Evolutionary conservation across 2,888 invertebrate genomes (phyloP).

Genomic region (Palloptera scutellata): DNA sequence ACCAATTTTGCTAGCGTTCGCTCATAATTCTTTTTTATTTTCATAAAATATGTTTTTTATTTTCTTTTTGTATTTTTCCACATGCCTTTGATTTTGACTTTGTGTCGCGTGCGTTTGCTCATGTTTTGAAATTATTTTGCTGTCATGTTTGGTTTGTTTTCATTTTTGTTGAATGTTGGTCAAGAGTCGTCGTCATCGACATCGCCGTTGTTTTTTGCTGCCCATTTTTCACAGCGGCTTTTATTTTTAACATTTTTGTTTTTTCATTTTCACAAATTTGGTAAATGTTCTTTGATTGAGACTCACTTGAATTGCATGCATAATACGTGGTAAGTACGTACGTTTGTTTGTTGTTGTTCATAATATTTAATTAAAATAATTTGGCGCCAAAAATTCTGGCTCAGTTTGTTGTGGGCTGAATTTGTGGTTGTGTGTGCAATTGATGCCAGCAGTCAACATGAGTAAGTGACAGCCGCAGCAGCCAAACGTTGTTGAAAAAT

Average conservation of each 20-base stretch:
- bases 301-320: not conserved
- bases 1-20: not conserved
- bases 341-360: not conserved
- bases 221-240: no score
- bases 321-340: not conserved
- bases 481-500: no score
- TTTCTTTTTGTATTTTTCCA: not conserved
- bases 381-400: not conserved
- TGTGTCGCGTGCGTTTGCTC: constrained; percentile 18
- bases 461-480: not conserved
- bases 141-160: no score
- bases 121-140: not conserved
- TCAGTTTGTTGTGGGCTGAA: not conserved
- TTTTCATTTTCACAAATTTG: not conserved
- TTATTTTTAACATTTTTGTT: no score
- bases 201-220: not conserved
- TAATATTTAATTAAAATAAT: constrained; percentile 17
- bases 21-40: constrained; percentile 9
- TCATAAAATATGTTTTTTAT: not conserved
- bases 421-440: not conserved
- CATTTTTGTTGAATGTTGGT: no score
- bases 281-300: constrained; percentile 19
- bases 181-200: not conserved
- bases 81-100: constrained; percentile 5
- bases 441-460: not conserved